Evolutionary conservation across 2,113 vertebrate species (phyloP).

Genomic region (Neomonachus schauinslandi): DNA sequence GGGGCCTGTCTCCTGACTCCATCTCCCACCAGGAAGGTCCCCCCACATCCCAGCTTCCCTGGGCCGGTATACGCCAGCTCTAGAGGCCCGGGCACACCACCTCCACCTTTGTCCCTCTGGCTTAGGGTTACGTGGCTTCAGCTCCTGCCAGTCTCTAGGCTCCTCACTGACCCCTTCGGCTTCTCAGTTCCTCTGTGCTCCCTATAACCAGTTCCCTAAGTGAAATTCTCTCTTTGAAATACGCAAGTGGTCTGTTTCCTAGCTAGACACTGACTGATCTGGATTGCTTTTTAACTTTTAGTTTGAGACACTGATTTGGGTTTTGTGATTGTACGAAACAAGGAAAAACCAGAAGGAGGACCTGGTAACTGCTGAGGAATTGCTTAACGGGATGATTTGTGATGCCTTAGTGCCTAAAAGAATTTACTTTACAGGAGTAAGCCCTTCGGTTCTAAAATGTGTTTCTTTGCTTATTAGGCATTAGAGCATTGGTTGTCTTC

Average conservation of each 20-base stretch:
- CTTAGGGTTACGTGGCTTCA: not conserved
- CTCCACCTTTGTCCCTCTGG: too few species aligned
- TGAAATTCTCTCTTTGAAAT: not conserved
- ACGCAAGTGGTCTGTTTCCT: not conserved
- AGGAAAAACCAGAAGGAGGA: not conserved
- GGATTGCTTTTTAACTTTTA: not conserved
- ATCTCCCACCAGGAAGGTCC: not conserved
- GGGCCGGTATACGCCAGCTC: not conserved
- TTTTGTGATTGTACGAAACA: not conserved
- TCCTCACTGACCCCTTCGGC: not conserved
- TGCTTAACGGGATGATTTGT: not conserved
- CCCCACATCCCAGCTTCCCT: not conserved
- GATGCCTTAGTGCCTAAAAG: not conserved
- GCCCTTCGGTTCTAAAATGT: not conserved
- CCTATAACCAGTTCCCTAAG: not conserved
- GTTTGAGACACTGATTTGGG: not conserved
- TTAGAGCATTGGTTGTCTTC: not conserved
- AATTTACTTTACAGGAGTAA: constrained; percentile 31
- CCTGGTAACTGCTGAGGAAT: not conserved
- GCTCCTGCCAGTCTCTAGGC: not conserved
- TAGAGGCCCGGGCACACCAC: not conserved
- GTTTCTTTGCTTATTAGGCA: not conserved
- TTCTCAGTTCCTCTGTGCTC: not conserved
- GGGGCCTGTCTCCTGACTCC: not conserved
- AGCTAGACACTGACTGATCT: not conserved